Evolutionary conservation across 37 sponge, comb jelly and placozoan genomes (phyloP), one percentile per base, ranked within the genome.

Genomic region (Tethya wilhelma): DNA sequence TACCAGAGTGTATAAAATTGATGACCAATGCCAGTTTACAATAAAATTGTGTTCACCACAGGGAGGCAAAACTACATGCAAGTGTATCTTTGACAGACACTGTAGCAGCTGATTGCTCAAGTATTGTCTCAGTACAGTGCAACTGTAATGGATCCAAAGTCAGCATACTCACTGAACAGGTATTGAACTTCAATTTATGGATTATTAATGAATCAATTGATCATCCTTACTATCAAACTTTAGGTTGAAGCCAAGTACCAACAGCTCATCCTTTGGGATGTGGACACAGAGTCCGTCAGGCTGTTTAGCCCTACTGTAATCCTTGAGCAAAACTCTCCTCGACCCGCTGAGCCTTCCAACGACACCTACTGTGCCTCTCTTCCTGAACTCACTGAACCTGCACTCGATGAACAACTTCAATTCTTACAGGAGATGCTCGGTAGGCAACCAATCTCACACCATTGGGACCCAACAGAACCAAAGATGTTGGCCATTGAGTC

Each of bases 391-490:
- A 34, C 80, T 11, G 62, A 74, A 14, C n/a, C 69, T 29, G 25
- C 70, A 4, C 37, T 58, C 32, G 22, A 37, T 38, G 86, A 93
- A n/a, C 86, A 89, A 73, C 17, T 31, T 5, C 29, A 40, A 44
- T 71, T 68, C 1, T 36, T 39, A 4, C 23, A 28, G 37, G 80
- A 83, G 39, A n/a, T 94, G 44, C 23, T 42, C 8, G 68, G 76
- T 22, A 64, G 79, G 3, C 28, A 23, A 23, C 72, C 88, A 7
- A 17, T 68, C 26, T 29, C 53, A 8, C 78, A 64, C 66, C 63
- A 63, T 71, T 96, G 96, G 96, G 96, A 96, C 72, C 56, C 82
- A 0, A 17, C 23, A 2, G 97, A 96, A 1, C 78, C 88, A 0
- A 71, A 73, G 44, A 53, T 96, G 60, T 69, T 96, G 23, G 79